phyloP scores from a whole-genome alignment of 2,888 invertebrate species.

The Lasioglossum lativentre region DNA sequence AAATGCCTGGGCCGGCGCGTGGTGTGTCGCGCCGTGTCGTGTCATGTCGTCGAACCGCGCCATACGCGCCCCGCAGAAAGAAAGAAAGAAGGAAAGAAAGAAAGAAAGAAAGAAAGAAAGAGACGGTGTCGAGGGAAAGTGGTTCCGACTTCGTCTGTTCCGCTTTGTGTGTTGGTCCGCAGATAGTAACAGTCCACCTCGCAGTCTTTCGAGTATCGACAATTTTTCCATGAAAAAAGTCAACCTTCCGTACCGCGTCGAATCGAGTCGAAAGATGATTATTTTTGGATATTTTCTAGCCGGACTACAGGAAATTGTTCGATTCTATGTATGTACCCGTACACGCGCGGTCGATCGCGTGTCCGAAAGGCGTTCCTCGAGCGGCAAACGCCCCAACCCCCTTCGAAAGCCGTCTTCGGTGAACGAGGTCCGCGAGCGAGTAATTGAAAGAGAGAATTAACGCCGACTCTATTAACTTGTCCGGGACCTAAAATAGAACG shows the following conservation, averaged over 20 bases:
- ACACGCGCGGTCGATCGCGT: constrained; percentile 5
- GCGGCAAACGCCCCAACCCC: background rate
- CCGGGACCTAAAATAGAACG: background rate
- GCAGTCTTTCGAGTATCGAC: background rate
- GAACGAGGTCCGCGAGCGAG: background rate
- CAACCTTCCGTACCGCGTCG: background rate
- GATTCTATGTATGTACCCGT: background rate
- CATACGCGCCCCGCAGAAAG: background rate
- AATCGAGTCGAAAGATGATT: background rate
- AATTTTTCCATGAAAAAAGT: background rate
- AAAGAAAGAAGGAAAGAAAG: background rate
- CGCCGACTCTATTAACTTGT: background rate
- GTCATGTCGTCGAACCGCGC: background rate
- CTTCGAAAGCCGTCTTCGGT: background rate
- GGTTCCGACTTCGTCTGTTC: too few species aligned
- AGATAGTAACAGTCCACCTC: background rate
- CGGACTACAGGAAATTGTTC: background rate
- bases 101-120: background rate
- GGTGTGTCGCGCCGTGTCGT: background rate
- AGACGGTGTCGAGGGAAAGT: background rate
- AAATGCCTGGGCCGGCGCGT: constrained; percentile 32
- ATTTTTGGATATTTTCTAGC: background rate
- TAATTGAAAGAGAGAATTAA: constrained; percentile 9
- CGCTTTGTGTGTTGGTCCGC: background rate
- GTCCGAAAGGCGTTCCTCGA: background rate